Evolutionary conservation across 1,140 invertebrate genomes (phyloP).

Genomic region (Marisa cornuarietis): DNA sequence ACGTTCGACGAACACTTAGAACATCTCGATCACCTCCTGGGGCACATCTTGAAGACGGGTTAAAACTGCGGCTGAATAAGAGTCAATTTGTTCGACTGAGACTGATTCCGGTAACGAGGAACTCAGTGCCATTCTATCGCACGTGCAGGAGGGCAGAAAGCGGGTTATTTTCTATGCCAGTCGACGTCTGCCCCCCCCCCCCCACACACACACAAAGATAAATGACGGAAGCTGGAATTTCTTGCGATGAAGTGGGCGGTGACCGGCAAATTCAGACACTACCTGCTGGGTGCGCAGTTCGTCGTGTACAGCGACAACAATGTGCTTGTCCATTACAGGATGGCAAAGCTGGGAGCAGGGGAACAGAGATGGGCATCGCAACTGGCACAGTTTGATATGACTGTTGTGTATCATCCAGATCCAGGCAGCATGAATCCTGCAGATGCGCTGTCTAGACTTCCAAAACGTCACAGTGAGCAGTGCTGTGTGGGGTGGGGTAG

Average conservation of each 20-base stretch:
- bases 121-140: conserved; percentile 26
- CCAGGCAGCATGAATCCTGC: too few species aligned
- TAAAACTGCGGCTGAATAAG: conserved; percentile 38
- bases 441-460: too few species aligned
- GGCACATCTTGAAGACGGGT: conserved; percentile 41
- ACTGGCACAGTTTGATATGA: conserved; percentile 18
- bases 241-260: too few species aligned
- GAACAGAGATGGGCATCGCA: conserved; percentile 20
- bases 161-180: conserved; percentile 37
- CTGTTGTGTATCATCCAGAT: conserved; percentile 4
- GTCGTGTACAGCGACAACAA: too few species aligned
- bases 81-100: conserved; percentile 50
- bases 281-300: too few species aligned
- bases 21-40: conserved; percentile 38
- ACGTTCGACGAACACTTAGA: conserved; percentile 38
- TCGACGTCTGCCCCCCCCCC: conserved; percentile 14
- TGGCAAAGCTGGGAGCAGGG: conserved; percentile 1
- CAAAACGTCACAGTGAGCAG: too few species aligned
- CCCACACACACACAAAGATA: too few species aligned
- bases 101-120: conserved; percentile 28
- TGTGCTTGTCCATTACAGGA: too few species aligned
- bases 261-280: not conserved
- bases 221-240: too few species aligned
- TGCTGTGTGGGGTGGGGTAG: too few species aligned
- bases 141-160: too few species aligned